These are phyloP conservation scores for Protobothrops mucrosquamatus DNA, from an alignment of 2,113 vertebrate genomes.

Conservation along the genomic window DNA sequence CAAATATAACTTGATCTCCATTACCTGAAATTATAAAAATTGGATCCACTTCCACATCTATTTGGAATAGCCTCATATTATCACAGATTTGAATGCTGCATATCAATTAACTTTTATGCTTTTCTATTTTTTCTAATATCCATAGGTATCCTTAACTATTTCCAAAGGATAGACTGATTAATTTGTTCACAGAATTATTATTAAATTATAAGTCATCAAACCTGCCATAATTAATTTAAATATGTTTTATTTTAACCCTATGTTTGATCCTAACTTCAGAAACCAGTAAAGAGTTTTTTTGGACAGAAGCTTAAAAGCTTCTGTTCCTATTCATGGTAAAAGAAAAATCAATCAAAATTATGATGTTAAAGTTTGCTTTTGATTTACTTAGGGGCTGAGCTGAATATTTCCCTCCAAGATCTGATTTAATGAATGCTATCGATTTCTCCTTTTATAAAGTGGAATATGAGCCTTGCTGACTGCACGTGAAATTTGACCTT, in stretches of 20 bases:
- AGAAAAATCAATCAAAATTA: constrained; percentile 4
- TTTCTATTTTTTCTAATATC: not conserved
- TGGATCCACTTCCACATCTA: not conserved
- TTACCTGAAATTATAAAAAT: not conserved
- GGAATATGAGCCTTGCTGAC: not conserved
- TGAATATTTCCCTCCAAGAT: constrained; percentile 21
- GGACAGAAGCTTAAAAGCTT: not conserved
- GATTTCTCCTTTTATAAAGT: constrained; percentile 17
- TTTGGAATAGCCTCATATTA: not conserved
- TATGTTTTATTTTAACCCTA: not conserved
- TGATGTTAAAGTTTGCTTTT: constrained; percentile 9
- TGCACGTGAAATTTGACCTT: constrained; percentile 18
- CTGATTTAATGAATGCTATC: constrained; percentile 22
- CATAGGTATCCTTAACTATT: not conserved
- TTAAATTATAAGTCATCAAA: not conserved
- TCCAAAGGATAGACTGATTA: not conserved
- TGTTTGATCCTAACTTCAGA: not conserved
- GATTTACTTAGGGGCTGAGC: constrained; percentile 2
- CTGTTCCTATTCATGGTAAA: not conserved
- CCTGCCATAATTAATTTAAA: not conserved
- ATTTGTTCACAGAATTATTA: not conserved
- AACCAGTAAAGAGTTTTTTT: not conserved
- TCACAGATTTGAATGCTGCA: not conserved
- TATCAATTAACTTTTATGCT: not conserved
- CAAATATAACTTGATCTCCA: not conserved